Conservation (phyloP, 2,113 vertebrate species). For the Phyllostomus hastatus region DNA sequence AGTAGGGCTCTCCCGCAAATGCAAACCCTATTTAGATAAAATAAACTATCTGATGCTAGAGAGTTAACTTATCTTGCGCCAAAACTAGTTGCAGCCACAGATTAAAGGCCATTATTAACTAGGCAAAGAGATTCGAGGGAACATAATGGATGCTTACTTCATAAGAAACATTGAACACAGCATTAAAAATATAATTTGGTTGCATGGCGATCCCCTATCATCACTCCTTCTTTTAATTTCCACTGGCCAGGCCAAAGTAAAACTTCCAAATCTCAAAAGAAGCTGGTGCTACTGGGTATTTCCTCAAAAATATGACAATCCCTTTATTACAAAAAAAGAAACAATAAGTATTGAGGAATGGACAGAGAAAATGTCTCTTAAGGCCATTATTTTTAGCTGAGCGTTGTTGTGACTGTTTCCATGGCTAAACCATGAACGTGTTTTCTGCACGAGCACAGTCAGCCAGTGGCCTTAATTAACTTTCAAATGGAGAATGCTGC, state of each 20-base stretch:
- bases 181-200: neutral
- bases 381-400: slow-evolving; percentile 74
- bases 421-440: slow-evolving; percentile 80
- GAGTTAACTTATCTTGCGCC: neutral
- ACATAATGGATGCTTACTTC: neutral
- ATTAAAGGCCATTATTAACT: slow-evolving; percentile 5
- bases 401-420: slow-evolving; percentile 81
- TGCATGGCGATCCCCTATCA: neutral
- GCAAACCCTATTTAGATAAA: neutral
- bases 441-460: slow-evolving; percentile 79
- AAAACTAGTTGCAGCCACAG: neutral
- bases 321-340: slow-evolving; percentile 29
- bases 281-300: neutral
- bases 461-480: slow-evolving; percentile 82
- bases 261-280: slow-evolving; percentile 45
- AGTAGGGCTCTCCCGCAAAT: neutral
- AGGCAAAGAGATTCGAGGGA: slow-evolving; percentile 42
- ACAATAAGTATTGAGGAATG: slow-evolving; percentile 3
- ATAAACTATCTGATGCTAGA: neutral
- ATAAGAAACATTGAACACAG: neutral
- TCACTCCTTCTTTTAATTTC: slow-evolving; percentile 40
- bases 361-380: slow-evolving; percentile 67
- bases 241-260: neutral
- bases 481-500: slow-evolving; percentile 80
- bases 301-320: slow-evolving; percentile 43